These are phyloP conservation scores for Illadopsis cleaveri DNA, from an alignment of 2,113 vertebrate genomes.

Conservation along the genomic window DNA sequence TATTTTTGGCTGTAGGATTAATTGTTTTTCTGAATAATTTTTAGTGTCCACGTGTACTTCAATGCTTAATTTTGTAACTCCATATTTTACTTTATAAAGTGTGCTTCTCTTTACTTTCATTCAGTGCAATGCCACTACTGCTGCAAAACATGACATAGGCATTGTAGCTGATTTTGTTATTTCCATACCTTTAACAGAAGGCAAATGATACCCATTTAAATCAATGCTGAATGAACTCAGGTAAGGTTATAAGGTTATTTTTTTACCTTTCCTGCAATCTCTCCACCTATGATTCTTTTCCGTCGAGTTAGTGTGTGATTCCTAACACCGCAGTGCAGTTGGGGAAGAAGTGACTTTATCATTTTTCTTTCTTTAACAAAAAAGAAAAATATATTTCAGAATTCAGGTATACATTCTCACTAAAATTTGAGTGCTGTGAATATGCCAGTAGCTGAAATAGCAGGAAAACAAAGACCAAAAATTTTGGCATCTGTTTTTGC, in stretches of 20 bases:
- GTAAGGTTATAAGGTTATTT: not conserved
- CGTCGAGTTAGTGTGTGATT: conserved; percentile 19
- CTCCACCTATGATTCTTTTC: conserved; percentile 80
- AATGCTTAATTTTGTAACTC: not conserved
- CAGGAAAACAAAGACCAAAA: not conserved
- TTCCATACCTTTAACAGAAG: not conserved
- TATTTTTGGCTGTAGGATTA: not conserved
- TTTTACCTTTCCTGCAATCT: conserved; percentile 71
- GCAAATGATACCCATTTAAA: not conserved
- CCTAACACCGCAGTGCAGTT: conserved; percentile 69
- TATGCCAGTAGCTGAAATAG: not conserved
- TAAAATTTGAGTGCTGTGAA: not conserved
- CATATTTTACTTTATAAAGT: not conserved
- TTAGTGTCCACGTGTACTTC: not conserved
- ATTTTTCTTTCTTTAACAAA: conserved; percentile 78
- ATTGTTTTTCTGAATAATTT: not conserved
- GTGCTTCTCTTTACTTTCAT: not conserved
- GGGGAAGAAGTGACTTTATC: conserved; percentile 67
- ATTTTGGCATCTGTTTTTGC: not conserved
- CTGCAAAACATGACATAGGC: not conserved
- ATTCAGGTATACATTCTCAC: not conserved
- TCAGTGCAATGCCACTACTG: not conserved
- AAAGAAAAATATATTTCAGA: conserved; percentile 40
- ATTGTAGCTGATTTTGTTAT: not conserved
- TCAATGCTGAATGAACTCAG: not conserved